A percentile compares a stretch with the other conserved stretches of the same genome.
phyloP scores from a whole-genome alignment of 2,888 invertebrate species.

The Linnaemya tessellans region DNA sequence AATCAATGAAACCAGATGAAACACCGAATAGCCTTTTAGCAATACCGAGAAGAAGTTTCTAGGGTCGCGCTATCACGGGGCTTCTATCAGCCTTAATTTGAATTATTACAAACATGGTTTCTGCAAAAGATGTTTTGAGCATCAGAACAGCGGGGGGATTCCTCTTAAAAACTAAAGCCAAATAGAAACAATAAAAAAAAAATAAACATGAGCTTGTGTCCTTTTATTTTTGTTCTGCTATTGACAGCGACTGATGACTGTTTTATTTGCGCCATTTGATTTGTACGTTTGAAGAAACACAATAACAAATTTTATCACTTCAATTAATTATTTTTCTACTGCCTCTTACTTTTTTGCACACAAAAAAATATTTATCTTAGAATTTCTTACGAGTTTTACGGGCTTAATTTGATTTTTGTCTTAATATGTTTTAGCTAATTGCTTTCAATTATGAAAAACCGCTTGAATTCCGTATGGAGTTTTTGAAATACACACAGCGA shows the following conservation, averaged over 20 bases:
- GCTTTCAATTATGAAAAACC: no score
- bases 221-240: slow-evolving; percentile 4
- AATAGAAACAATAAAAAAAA: background rate
- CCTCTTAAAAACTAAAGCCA: background rate
- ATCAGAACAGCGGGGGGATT: background rate
- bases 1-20: no score
- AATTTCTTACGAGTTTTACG: no score
- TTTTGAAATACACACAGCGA: no score
- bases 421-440: no score
- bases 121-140: background rate
- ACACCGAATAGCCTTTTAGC: no score
- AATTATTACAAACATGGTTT: no score
- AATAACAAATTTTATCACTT: background rate
- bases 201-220: background rate
- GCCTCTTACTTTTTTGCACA: background rate
- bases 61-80: no score
- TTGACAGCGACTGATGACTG: slow-evolving; percentile 40
- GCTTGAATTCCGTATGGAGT: no score
- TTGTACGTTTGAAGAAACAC: slow-evolving; percentile 36
- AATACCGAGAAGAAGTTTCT: no score
- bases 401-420: no score
- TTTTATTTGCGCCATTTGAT: slow-evolving; percentile 25
- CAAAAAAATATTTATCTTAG: background rate
- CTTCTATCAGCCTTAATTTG: no score
- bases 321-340: background rate